Evolutionary conservation across 2,113 vertebrate species (phyloP), one percentile per base, ranked within the genome.

Genomic region (Meles meles): DNA sequence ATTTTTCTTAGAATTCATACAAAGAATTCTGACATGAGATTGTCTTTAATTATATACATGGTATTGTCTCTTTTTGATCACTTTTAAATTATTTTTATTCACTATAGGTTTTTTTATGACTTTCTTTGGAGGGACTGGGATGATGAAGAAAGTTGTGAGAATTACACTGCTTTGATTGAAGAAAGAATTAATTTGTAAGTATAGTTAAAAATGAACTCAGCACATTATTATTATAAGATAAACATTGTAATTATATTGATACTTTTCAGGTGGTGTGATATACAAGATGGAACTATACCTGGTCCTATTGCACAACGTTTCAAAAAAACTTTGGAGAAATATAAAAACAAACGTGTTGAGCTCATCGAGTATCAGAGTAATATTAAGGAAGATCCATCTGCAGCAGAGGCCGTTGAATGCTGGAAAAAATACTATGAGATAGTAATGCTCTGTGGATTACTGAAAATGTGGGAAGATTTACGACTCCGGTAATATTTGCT

Each of bases 111-210:
- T 98, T 98, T 98, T 97, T 98, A 98, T 92, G 98, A 98, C 44
- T 91, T 98, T 89, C 98, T 98, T 47, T 98, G 98, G 98, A 98
- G 98, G 95, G 98, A 98, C 74, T 98, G 98, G 98, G 98, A 98
- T 98, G 98, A 98, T 11, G 96, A 98, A 95, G 98, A 98, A 96
- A 98, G 81, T 27, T 98, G 98, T 97, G 97, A 98, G 74, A 97
- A 98, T 76, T 97, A 98, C 49, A 87, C 98, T 93, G 98, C 97
- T 93, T 88, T 98, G 67, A 98, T 94, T 84, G 98, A 99, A 97
- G 98, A 98, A 93, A 98, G 99, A 96, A 98, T 99, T 96, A 98
- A 98, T 87, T 95, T 99, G 98, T 99, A 98, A 99, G 98, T 98
- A 97, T 69, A 79, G 49, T 61, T 86, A 44, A 34, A 96, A 93